Percentiles rank a stretch among this genome's conserved stretches.
phyloP scores from a whole-genome alignment of 2,888 invertebrate genomes.

The Mystacides longicornis region DNA sequence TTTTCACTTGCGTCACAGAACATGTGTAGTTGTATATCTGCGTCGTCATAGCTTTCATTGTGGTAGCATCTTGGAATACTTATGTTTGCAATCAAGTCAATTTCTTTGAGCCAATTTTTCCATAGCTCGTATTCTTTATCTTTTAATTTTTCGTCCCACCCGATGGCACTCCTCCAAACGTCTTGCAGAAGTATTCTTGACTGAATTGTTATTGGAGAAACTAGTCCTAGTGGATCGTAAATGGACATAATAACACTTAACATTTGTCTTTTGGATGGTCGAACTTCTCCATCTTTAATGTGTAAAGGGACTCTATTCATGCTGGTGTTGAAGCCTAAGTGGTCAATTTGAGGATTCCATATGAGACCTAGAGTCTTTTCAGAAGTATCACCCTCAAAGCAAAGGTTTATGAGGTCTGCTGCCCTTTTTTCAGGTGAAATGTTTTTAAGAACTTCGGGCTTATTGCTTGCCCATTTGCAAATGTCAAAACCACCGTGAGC shows the following conservation, averaged over 20 bases:
- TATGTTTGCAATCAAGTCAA: background rate
- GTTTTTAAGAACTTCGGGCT: background rate
- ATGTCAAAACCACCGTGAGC: background rate
- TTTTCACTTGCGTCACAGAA: constrained; percentile 22
- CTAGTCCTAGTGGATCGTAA: constrained; percentile 5
- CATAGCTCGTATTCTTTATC: background rate
- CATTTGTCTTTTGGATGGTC: constrained; percentile 9
- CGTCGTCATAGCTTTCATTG: background rate
- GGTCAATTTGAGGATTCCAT: background rate
- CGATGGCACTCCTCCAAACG: constrained; percentile 7
- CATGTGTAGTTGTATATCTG: constrained; percentile 18
- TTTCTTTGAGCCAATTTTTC: background rate
- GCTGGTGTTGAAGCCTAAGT: constrained; percentile 3
- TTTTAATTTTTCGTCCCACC: constrained; percentile 9
- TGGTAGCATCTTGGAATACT: constrained; percentile 6
- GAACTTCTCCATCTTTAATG: background rate
- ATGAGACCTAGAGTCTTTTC: constrained; percentile 6
- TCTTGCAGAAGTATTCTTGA: constrained; percentile 6
- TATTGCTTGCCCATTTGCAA: constrained; percentile 1
- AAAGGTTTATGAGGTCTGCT: background rate
- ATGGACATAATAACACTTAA: constrained; percentile 4
- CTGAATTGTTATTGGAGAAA: background rate
- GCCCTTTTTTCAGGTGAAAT: background rate
- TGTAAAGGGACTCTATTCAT: constrained; percentile 2
- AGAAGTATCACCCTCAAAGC: background rate